These are phyloP conservation scores for Isurus oxyrinchus DNA, from an alignment of 2,113 vertebrate genomes.

Conservation along the genomic window DNA sequence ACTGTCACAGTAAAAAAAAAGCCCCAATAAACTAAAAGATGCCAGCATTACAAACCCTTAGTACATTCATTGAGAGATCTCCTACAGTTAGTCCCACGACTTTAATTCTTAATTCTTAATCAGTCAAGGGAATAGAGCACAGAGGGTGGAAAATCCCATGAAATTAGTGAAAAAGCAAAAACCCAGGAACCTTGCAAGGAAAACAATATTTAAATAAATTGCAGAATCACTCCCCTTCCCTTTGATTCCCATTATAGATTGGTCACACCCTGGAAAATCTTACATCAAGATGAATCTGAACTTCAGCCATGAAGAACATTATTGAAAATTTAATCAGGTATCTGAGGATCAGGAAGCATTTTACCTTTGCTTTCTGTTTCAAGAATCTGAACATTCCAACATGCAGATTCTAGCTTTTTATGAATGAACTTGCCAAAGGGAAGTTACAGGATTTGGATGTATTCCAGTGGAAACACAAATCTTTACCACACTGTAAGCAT, in stretches of 20 bases:
- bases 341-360: background rate
- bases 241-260: background rate
- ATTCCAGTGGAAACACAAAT: background rate
- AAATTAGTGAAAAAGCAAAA: too few species aligned
- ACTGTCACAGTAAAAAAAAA: background rate
- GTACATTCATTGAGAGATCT: too few species aligned
- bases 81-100: too few species aligned
- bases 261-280: too few species aligned
- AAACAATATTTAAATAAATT: background rate
- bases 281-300: background rate
- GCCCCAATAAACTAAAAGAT: too few species aligned
- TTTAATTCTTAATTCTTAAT: too few species aligned
- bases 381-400: too few species aligned
- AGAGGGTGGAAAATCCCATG: too few species aligned
- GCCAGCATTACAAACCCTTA: too few species aligned
- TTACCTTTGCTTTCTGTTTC: background rate
- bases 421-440: background rate
- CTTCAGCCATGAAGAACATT: background rate
- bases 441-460: background rate
- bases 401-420: background rate
- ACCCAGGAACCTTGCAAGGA: too few species aligned
- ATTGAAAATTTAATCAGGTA: background rate
- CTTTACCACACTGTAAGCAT: too few species aligned
- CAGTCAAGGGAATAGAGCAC: too few species aligned
- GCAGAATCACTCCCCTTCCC: background rate